phyloP scores from a whole-genome alignment of 2,797 vertebrate genomes.

The Ptychobarbus kaznakovi region DNA sequence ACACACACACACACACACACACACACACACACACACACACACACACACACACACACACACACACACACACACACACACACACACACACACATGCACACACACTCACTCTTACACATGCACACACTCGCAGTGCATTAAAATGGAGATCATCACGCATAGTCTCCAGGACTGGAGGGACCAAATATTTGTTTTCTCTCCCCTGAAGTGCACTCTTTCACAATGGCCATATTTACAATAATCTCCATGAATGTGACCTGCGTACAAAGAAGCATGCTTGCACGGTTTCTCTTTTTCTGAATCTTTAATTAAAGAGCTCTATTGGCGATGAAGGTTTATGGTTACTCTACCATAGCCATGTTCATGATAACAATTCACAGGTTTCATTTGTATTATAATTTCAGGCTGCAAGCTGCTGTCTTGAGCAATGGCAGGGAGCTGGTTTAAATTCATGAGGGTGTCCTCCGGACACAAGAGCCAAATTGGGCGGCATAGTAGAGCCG shows the following conservation, averaged over 20 bases:
- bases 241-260: constrained; percentile 65
- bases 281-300: constrained; percentile 74
- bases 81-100: constrained; percentile 62
- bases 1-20: constrained; percentile 68
- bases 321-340: constrained; percentile 64
- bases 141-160: constrained; percentile 81
- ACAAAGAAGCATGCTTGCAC: constrained; percentile 55
- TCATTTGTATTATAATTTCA: constrained; percentile 66
- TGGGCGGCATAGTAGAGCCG: constrained; percentile 41
- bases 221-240: constrained; percentile 84
- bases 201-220: constrained; percentile 82
- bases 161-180: constrained; percentile 75
- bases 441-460: constrained; percentile 61
- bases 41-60: constrained; percentile 70
- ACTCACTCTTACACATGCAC: constrained; percentile 64
- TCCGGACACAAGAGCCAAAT: constrained; percentile 49
- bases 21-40: constrained; percentile 50
- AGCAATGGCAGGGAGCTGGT: constrained; percentile 49
- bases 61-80: constrained; percentile 54
- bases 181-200: constrained; percentile 84
- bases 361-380: constrained; percentile 62
- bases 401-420: constrained; percentile 37
- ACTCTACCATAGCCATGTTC: constrained; percentile 63
- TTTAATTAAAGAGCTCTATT: constrained; percentile 77
- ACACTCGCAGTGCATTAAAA: constrained; percentile 83